Evolutionary conservation across 2,888 invertebrate genomes (phyloP).

Genomic region (Linnaemya tessellans): DNA sequence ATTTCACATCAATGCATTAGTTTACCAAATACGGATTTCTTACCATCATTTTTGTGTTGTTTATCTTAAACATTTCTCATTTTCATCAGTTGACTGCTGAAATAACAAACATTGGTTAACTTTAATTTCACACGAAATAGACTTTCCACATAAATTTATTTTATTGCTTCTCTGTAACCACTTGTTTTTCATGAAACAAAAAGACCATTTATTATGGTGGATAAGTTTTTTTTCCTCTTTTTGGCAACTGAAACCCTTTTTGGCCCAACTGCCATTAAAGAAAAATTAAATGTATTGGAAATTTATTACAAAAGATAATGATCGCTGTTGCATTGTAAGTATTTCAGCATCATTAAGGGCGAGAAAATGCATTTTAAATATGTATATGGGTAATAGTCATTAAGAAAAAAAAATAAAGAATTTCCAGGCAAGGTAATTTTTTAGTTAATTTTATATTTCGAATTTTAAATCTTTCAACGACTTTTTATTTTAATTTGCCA

Average conservation of each 20-base stretch:
- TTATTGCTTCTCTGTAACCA: slow-evolving; percentile 31
- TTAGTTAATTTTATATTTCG: neutral
- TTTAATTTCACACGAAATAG: slow-evolving; percentile 39
- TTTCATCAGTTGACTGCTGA: neutral
- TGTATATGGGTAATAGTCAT: no score
- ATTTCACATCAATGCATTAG: no score
- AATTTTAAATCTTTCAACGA: neutral
- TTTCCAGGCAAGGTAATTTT: neutral
- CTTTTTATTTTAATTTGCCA: neutral
- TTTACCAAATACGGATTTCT: neutral
- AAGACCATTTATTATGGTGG: slow-evolving; percentile 32
- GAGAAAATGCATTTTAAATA: slow-evolving; percentile 18
- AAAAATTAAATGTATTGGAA: slow-evolving; percentile 55
- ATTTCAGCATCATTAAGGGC: slow-evolving; percentile 4
- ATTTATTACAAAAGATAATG: slow-evolving; percentile 38
- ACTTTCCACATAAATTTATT: slow-evolving; percentile 40
- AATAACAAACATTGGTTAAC: slow-evolving; percentile 35
- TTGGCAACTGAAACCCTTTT: slow-evolving; percentile 23
- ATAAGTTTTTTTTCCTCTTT: neutral
- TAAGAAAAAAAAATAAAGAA: no score
- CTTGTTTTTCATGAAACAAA: slow-evolving; percentile 8
- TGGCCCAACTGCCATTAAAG: slow-evolving; percentile 29
- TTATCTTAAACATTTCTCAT: neutral
- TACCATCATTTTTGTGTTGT: no score
- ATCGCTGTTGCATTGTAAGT: slow-evolving; percentile 14